phyloP scores from a whole-genome alignment of 2,113 vertebrate species.

The Apteryx mantelli region DNA sequence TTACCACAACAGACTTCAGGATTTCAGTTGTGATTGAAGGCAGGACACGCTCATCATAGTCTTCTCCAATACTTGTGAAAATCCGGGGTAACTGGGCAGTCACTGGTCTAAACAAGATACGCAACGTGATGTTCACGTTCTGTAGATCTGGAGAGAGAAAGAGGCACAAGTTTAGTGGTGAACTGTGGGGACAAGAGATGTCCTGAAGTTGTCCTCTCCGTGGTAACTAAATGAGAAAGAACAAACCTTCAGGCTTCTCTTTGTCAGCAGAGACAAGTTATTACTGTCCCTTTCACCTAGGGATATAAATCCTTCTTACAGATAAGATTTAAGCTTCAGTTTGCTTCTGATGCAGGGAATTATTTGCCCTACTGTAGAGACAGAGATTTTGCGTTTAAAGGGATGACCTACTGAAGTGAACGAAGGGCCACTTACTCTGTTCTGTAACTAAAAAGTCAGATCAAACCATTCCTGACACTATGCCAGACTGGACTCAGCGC shows the following conservation, averaged over 20 bases:
- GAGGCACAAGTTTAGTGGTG: rapidly evolving
- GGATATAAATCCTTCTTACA: background rate
- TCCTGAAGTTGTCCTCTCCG: background rate
- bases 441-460: no score
- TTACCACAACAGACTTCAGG: constrained; percentile 87
- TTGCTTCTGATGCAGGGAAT: background rate
- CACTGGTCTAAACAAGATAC: constrained; percentile 94
- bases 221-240: no score
- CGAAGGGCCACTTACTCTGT: background rate
- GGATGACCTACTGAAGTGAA: background rate
- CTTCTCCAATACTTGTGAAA: constrained; percentile 95
- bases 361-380: no score
- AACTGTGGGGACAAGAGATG: background rate
- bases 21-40: constrained; percentile 92
- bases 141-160: constrained; percentile 85
- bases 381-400: no score
- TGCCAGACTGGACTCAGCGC: rapidly evolving
- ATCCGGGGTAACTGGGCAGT: constrained; percentile 89
- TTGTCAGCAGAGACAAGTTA: rapidly evolving
- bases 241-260: background rate
- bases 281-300: background rate
- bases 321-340: background rate
- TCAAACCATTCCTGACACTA: background rate
- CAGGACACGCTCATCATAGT: constrained; percentile 95
- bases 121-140: constrained; percentile 97